Evolutionary conservation across 2,797 vertebrate genomes (phyloP).

Genomic region (Selene dorsalis): DNA sequence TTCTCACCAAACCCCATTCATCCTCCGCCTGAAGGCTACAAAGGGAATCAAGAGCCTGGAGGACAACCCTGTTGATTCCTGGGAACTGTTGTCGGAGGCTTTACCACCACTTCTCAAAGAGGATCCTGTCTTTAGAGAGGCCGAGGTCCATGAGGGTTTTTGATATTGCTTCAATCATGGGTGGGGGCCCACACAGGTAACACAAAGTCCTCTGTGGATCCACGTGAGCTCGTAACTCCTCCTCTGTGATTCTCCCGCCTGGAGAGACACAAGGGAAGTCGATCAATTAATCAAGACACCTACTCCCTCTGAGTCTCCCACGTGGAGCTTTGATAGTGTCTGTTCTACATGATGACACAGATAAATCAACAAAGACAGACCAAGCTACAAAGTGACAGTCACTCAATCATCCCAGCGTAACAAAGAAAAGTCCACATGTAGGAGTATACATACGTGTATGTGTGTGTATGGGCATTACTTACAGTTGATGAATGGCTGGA

Average conservation of each 20-base stretch:
- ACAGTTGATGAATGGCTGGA: constrained; percentile 89
- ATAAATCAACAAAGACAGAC: constrained; percentile 57
- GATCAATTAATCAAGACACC: constrained; percentile 36
- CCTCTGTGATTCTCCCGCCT: constrained; percentile 91
- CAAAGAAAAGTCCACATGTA: constrained; percentile 3
- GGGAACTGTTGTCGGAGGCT: not conserved
- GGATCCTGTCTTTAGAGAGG: constrained; percentile 86
- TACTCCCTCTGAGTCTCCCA: not conserved
- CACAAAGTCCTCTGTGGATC: constrained; percentile 87
- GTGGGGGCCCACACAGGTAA: constrained; percentile 96
- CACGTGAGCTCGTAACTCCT: constrained; percentile 83
- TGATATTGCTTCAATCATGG: constrained; percentile 93
- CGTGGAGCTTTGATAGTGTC: constrained; percentile 23
- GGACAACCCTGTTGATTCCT: not conserved
- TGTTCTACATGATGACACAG: constrained; percentile 37
- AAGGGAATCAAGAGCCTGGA: constrained; percentile 3
- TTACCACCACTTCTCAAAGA: constrained; percentile 99
- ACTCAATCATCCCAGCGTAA: constrained; percentile 42
- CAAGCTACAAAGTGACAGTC: constrained; percentile 40
- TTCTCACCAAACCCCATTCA: constrained; percentile 1
- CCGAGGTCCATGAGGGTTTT: constrained; percentile 83
- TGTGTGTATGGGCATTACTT: constrained; percentile 47
- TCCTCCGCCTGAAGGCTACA: not conserved
- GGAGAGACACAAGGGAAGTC: constrained; percentile 46
- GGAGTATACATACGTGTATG: not conserved